Evolutionary conservation across 2,888 invertebrate genomes (phyloP).

Genomic region (Parnassius glacialis): DNA sequence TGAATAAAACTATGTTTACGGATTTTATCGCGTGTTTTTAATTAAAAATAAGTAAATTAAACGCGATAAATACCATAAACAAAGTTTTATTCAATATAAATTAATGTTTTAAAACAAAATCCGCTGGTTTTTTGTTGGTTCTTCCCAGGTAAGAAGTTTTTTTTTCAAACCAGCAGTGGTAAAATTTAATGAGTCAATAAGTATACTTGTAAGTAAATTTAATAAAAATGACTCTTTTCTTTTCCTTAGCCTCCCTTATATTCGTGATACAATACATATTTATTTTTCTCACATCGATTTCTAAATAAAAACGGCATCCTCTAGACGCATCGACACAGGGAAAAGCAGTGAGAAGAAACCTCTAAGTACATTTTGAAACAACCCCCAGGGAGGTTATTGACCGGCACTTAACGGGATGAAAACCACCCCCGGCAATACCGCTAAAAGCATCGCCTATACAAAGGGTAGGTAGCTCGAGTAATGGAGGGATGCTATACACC

Average conservation of each 20-base stretch:
- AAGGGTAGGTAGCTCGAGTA: conserved; percentile 30
- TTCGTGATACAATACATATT: background rate
- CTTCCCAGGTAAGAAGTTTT: too few species aligned
- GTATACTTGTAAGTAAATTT: too few species aligned
- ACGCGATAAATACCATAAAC: too few species aligned
- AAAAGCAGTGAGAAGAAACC: conserved; percentile 39
- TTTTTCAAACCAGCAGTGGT: too few species aligned
- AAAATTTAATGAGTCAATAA: too few species aligned
- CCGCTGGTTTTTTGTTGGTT: too few species aligned
- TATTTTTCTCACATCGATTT: conserved; percentile 4
- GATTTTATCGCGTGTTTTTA: too few species aligned
- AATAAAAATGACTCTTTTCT: too few species aligned
- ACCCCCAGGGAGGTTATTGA: conserved; percentile 48
- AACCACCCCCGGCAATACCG: conserved; percentile 54
- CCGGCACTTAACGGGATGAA: conserved; percentile 54
- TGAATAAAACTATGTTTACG: too few species aligned
- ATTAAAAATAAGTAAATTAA: too few species aligned
- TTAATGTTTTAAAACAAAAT: too few species aligned
- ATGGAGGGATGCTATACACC: conserved; percentile 15
- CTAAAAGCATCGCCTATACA: conserved; percentile 62
- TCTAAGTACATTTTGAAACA: conserved; percentile 52
- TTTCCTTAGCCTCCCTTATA: background rate
- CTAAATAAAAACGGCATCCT: conserved; percentile 3
- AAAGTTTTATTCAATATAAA: too few species aligned
- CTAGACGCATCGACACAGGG: conserved; percentile 23